Base-by-base conservation (phyloP, 2,888 invertebrate genomes). In the Cotesia congregata region DNA sequence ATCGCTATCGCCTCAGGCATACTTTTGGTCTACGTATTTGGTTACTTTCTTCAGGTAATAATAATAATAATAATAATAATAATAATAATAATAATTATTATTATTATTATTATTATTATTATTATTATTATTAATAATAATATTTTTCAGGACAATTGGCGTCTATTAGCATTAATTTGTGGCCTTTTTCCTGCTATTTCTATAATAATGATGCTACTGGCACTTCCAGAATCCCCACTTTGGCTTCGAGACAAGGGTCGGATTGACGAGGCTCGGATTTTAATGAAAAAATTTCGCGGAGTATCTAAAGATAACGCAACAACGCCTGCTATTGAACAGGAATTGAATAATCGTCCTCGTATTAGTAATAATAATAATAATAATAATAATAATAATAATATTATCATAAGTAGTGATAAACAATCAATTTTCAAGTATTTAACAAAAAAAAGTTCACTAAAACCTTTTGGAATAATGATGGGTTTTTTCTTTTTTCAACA, bases 401-500 rank as follows among this genome's bases (percentile, higher is more conserved):
- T 59, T 59, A 12, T n/a, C 0, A 59, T 2, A 1, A 59, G 3
- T n/a, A 12, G 12, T 12, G 38, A 65, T 4, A 83, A 83, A 9
- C 84, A 85, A 72, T 84, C 84, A 7, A 74, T 85, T n/a, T 20
- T 80, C 60, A 85, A 84, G 12, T 87, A 86, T 12, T 72, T 91
- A 6, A 71, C 85, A 6, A 85, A 88, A 74, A 89, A 90, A 0
- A 88, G 88, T 70, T 90, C 90, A 1, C 84, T 90, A 65, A 88
- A 90, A 73, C 92, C 92, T 0, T 90, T 92, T 72, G 65, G 85
- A 6, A 88, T 92, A 9, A 90, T 92, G 82, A 80, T 90, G 2
- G 78, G 83, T 0, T 92, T 89, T 82, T 92, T 92, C 84, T 90
- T 92, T 79, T 92, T 92, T 82, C 92, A 92, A 83, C 93, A 93